Evolutionary conservation across 2,888 invertebrate genomes (phyloP), one percentile per base, ranked within the genome.

Genomic region (Ennomos erosarius): DNA sequence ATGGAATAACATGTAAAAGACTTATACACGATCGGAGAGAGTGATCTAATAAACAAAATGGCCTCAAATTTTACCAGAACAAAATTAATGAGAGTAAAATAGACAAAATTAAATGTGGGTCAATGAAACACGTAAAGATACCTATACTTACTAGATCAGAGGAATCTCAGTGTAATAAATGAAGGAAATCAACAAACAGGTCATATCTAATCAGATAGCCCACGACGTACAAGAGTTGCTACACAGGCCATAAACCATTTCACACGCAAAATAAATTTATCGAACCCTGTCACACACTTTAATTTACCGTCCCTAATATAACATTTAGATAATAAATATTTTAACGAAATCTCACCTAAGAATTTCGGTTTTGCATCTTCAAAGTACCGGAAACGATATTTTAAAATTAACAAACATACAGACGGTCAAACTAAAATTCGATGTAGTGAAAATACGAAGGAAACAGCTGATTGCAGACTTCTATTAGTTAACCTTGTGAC

Each of bases 381-480:
- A 68, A 68, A 68, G 68, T 37, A 44, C 67, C 67, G 68, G 68
- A 68, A 59, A 63, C 63, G 63, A 64, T 61, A 55, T 63, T 63
- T 60, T 59, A 60, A 50, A 50, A 57, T 62, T 45, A 54, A 46
- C 59, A 54, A 55, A 57, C 62, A 58, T 37, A 55, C 59, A 62
- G 48, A 61, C 62, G 51, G 52, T 47, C 62, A 54, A 47, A 64
- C 62, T 68, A 53, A 62, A 64, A 61, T 62, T 54, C 59, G 48
- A 55, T 63, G 66, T 67, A 55, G 53, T 59, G 60, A 57, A 43
- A 43, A 38, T 46, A 47, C 50, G 45, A 42, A 60, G 56, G 64
- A 61, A 64, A 55, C 61, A 48, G 55, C 58, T 64, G 61, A 62
- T 64, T 55, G 52, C 43, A 46, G 52, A 40, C 50, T 58, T 50